Conservation (phyloP, 2,113 vertebrate genomes). For the Entelurus aequoreus region DNA sequence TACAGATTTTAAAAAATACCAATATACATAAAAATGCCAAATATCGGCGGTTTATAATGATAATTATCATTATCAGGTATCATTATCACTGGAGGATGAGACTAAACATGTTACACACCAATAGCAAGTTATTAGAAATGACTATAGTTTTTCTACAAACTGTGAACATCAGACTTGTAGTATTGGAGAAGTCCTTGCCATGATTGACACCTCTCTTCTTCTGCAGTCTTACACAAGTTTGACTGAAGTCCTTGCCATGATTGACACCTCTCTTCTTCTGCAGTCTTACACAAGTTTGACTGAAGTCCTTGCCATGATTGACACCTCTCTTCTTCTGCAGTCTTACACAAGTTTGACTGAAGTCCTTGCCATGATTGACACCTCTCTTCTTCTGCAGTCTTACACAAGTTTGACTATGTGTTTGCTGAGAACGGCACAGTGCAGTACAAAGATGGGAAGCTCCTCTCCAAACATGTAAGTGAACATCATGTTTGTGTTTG, state of each 20-base stretch:
- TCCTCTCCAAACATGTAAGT: constrained; percentile 89
- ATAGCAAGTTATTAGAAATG: no score
- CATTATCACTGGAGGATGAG: no score
- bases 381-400: constrained; percentile 71
- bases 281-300: constrained; percentile 93
- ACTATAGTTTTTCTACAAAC: no score
- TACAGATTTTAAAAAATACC: no score
- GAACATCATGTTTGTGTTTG: no score
- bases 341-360: constrained; percentile 90
- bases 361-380: not conserved
- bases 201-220: no score
- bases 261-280: constrained; percentile 21
- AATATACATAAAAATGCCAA: no score
- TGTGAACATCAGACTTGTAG: no score
- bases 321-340: constrained; percentile 61
- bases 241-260: constrained; percentile 62
- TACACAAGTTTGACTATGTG: constrained; percentile 93
- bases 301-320: constrained; percentile 32
- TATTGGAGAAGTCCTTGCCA: no score
- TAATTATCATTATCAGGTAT: no score
- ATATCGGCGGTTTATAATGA: no score
- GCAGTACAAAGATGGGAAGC: constrained; percentile 91
- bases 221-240: constrained; percentile 74
- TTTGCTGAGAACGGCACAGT: constrained; percentile 96
- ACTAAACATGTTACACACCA: no score